A percentile compares a stretch with the other conserved stretches of the same genome.
Evolutionary conservation across 2,113 vertebrate species (phyloP).

Genomic region (Glaucomys volans): DNA sequence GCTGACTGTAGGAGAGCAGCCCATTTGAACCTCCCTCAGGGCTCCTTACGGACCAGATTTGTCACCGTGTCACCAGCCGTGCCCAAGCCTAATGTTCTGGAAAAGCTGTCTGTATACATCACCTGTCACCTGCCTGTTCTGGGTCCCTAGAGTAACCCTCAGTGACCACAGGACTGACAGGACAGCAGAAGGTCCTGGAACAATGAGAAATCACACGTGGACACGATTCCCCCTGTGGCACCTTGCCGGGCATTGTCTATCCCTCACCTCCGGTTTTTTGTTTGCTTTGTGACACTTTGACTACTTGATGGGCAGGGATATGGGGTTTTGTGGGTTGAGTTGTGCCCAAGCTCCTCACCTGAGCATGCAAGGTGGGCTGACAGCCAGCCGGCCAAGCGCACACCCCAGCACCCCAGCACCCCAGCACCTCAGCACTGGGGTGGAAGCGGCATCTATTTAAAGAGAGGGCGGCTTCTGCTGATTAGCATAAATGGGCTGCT

Average conservation of each 20-base stretch:
- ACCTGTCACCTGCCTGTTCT: conserved; percentile 9
- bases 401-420: neutral
- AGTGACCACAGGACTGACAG: neutral
- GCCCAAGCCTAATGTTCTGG: neutral
- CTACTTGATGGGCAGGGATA: neutral
- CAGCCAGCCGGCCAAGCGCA: rapidly evolving
- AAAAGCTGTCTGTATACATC: neutral
- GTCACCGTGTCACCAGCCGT: neutral
- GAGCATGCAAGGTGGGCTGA: too few species aligned
- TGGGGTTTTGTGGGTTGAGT: neutral
- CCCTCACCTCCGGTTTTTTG: neutral
- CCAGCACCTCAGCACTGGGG: too few species aligned
- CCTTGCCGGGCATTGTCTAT: neutral
- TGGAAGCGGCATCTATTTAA: neutral
- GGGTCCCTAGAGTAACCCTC: neutral
- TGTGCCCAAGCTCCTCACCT: neutral
- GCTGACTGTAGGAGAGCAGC: conserved; percentile 51
- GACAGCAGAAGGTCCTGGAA: neutral
- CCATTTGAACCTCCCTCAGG: neutral
- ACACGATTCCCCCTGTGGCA: conserved; percentile 2
- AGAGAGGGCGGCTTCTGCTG: neutral
- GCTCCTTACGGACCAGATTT: neutral
- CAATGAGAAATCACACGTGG: conserved; percentile 71
- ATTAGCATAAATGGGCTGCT: neutral
- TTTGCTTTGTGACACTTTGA: neutral